Evolutionary conservation across 2,888 invertebrate genomes (phyloP), one percentile per base, ranked within the genome.

Genomic region (Troides aeacus): DNA sequence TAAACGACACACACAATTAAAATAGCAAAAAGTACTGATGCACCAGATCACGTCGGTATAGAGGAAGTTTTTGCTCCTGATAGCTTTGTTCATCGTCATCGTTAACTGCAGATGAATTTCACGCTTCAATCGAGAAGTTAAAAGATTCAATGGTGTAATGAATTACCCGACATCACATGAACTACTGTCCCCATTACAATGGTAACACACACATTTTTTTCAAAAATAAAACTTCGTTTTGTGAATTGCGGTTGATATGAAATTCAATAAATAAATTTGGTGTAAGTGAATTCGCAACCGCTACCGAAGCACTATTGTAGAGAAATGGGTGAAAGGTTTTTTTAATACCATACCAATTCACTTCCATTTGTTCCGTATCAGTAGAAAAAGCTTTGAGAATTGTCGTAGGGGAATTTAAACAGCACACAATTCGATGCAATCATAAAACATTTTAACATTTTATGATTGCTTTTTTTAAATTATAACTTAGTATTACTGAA

Each of bases 301-400:
- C 75, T 71, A 73, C 74, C 73, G 74, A 73, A 72, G 71, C 77
- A 77, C 78, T 78, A 81, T 82, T 80, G 77, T 74, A 78, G 72
- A 76, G 77, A 84, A 87, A 80, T 84, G 79, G 83, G 87, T 86
- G 89, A 89, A 88, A 88, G 86, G 82, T 82, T 76, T 76, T 72
- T 66, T 77, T 74, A 86, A 86, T 84, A 79, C 81, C 30, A 72
- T 75, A 72, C 75, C 84, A 84, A 86, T 87, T 86, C 82, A 78
- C 78, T 79, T 75, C 80, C 80, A 87, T 84, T 88, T 84, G 79
- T 78, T 78, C 79, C 42, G 23, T 30, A 76, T 77, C 79, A 81
- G 80, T 23, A 59, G 64, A 63, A 83, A 81, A 79, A 81, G 79
- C 79, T 80, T 79, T 75, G 74, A 63, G 74, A 61, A 71, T 62